Conservation (phyloP, 2,113 vertebrate species). For the Cheirogaleus medius region DNA sequence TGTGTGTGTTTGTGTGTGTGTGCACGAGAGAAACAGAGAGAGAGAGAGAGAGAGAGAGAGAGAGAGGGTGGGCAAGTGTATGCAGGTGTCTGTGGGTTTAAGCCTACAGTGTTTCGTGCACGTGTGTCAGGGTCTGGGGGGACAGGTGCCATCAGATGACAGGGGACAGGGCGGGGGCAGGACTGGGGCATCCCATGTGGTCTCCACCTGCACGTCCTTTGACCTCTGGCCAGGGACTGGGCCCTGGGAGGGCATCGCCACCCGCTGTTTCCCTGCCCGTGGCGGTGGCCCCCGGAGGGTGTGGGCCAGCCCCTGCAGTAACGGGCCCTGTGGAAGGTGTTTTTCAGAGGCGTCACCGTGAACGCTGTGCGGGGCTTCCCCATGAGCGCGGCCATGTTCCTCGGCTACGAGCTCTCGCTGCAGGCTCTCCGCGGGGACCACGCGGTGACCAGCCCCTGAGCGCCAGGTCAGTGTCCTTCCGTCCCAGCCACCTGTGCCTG, state of each 20-base stretch:
- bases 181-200: background rate
- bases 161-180: background rate
- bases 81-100: accelerated
- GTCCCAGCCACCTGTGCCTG: background rate
- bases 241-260: background rate
- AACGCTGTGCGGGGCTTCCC: constrained; percentile 96
- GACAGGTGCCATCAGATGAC: background rate
- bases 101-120: background rate
- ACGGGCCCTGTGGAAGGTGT: constrained; percentile 87
- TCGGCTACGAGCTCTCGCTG: constrained; percentile 95
- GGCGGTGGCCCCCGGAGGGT: background rate
- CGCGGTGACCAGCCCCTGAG: constrained; percentile 80
- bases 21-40: accelerated
- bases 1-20: background rate
- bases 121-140: background rate
- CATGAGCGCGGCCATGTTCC: constrained; percentile 95
- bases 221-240: background rate
- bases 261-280: background rate
- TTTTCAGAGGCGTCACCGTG: constrained; percentile 93
- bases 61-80: too few species aligned
- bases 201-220: background rate
- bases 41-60: background rate
- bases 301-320: background rate
- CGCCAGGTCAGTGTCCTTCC: constrained; percentile 79
- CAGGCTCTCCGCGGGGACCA: constrained; percentile 88